Percentiles rank a stretch among this genome's conserved stretches.
phyloP scores from a whole-genome alignment of 1,140 invertebrate species.

The Trachymyrmex septentrionalis region DNA sequence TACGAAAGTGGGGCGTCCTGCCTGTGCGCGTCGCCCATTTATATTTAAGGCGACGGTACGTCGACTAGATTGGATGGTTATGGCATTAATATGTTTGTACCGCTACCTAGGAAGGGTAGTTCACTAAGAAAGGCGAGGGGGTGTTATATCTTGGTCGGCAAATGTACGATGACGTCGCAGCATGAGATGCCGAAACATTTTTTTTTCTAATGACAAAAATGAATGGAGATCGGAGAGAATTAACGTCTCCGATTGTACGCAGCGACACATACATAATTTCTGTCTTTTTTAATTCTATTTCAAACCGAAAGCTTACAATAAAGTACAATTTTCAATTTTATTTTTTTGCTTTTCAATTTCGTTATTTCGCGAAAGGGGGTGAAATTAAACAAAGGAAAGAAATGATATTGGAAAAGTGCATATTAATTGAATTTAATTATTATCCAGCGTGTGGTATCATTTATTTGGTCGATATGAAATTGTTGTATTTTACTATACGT shows the following conservation, averaged over 20 bases:
- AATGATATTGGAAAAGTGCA: slow-evolving; percentile 31
- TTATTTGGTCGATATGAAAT: slow-evolving; percentile 16
- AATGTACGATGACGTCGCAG: background rate
- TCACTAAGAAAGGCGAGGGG: slow-evolving; percentile 37
- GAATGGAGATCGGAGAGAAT: background rate
- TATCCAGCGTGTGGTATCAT: slow-evolving; percentile 11
- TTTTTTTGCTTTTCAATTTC: background rate
- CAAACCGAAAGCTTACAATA: background rate
- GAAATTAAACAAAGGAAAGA: slow-evolving; percentile 28
- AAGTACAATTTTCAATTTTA: slow-evolving; percentile 5
- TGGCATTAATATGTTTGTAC: slow-evolving; percentile 81
- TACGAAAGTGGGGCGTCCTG: slow-evolving; percentile 82
- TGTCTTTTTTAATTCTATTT: background rate
- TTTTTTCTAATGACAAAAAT: background rate
- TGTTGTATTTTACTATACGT: slow-evolving; percentile 31
- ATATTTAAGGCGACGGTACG: slow-evolving; percentile 83
- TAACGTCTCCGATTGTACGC: background rate
- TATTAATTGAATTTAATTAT: slow-evolving; percentile 57
- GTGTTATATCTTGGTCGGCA: slow-evolving; percentile 24
- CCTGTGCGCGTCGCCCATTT: slow-evolving; percentile 79
- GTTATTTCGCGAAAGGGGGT: background rate
- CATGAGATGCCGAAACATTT: background rate
- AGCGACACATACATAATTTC: background rate
- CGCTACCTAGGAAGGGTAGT: slow-evolving; percentile 62
- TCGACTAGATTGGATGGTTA: slow-evolving; percentile 83